Evolutionary conservation across 2,113 vertebrate species (phyloP).

Genomic region (Trogon surrucura): DNA sequence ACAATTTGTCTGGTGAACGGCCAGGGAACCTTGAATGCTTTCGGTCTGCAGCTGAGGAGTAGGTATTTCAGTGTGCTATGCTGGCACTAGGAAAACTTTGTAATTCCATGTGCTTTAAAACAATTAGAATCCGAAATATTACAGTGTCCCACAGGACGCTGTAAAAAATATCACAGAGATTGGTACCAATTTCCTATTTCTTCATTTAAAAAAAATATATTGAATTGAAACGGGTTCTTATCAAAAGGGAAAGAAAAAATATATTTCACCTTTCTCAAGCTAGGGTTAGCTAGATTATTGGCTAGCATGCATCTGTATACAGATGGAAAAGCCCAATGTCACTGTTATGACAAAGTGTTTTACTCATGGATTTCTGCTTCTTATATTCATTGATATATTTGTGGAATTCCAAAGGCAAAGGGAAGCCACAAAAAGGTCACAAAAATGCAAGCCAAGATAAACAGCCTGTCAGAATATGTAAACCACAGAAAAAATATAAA

Average conservation of each 20-base stretch:
- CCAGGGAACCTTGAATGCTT: background rate
- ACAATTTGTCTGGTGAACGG: background rate
- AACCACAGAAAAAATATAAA: constrained; percentile 12
- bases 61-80: background rate
- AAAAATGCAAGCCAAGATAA: constrained; percentile 26
- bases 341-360: background rate
- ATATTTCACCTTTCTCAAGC: background rate
- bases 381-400: background rate
- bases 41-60: background rate
- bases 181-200: background rate
- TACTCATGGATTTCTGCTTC: background rate
- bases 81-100: background rate
- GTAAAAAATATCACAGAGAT: background rate
- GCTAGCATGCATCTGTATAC: background rate
- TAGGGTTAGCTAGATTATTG: background rate
- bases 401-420: background rate
- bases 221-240: background rate
- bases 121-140: background rate
- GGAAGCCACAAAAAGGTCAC: background rate
- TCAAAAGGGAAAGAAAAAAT: background rate
- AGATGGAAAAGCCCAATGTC: background rate
- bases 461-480: constrained; percentile 3
- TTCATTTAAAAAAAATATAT: background rate
- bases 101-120: background rate
- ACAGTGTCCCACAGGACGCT: background rate